A percentile compares a stretch with the other conserved stretches of the same genome.
phyloP scores from a whole-genome alignment of 2,888 invertebrate species.

The Lepas anatifera region DNA sequence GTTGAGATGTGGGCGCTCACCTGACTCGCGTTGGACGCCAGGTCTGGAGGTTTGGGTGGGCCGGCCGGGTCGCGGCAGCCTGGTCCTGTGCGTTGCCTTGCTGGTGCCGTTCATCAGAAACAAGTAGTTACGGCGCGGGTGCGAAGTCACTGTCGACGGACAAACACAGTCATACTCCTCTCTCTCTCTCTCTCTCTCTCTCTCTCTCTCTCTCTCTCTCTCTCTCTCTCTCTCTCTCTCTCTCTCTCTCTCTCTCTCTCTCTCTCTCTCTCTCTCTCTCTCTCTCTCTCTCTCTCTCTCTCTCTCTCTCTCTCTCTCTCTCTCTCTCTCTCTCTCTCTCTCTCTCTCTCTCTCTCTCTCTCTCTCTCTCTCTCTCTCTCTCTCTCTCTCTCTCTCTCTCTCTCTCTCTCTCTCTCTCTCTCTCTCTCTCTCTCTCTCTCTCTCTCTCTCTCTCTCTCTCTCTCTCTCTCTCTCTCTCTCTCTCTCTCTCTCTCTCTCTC shows the following conservation, averaged over 20 bases:
- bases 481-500: too few species aligned
- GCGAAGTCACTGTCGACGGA: not conserved
- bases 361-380: too few species aligned
- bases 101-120: constrained; percentile 3
- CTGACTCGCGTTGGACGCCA: not conserved
- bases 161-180: too few species aligned
- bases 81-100: not conserved
- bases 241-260: constrained; percentile 3
- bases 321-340: too few species aligned
- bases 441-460: too few species aligned
- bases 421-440: too few species aligned
- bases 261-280: not conserved
- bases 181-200: constrained; percentile 3
- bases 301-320: too few species aligned
- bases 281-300: not conserved
- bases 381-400: too few species aligned
- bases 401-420: too few species aligned
- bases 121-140: not conserved
- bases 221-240: constrained; percentile 14
- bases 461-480: too few species aligned
- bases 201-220: not conserved
- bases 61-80: not conserved
- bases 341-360: too few species aligned
- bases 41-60: not conserved
- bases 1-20: too few species aligned